Base-by-base conservation (phyloP, 2,797 vertebrate species). In the Periparus ater region DNA sequence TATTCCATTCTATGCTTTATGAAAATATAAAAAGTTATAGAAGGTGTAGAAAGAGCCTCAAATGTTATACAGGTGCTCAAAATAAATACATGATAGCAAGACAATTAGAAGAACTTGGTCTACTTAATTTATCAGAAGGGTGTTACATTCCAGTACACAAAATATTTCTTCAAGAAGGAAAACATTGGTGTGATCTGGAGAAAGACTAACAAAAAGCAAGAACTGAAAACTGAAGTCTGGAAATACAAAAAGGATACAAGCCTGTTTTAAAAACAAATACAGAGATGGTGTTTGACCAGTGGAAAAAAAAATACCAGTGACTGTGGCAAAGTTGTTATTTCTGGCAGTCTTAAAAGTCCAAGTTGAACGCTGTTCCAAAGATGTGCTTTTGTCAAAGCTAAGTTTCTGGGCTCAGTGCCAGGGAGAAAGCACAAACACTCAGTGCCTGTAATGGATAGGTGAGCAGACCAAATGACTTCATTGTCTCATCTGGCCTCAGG, bases 361-460 rank as follows among this genome's bases (percentile, higher is more conserved):
- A 51, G 48, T 66, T 90, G 77, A 91, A 88, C 76, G 73, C 32
- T 88, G 23, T 88, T 79, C 77, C 58, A 76, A 90, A 95, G 77
- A 79, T 1, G 2, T 60, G 48, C 55, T 92, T 93, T 90, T 84
- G 83, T 93, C 71, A 95, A 93, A 88, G 73, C 70, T 3, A 32
- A 93, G 71, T 53, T 94, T 91, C 94, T 91, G 80, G 93, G 88
- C 84, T 91, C 26, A 38, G n/a, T 27, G 88, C 94, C 91, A 91
- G 20, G 20, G 22, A 78, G 62, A 58, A 88, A 84, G 88, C n/a
- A 70, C 73, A 88, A 90, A 68, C 73, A 53, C 23, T 62, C 61
- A 4, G 34, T 62, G 80, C 40, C 66, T 90, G 90, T 76, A 94
- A 95, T 76, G 86, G 83, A 93, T 70, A 96, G 90, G 95, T 95